Evolutionary conservation across 1,140 invertebrate genomes (phyloP), one percentile per base, ranked within the genome.

Genomic region (Drosophila busckii): DNA sequence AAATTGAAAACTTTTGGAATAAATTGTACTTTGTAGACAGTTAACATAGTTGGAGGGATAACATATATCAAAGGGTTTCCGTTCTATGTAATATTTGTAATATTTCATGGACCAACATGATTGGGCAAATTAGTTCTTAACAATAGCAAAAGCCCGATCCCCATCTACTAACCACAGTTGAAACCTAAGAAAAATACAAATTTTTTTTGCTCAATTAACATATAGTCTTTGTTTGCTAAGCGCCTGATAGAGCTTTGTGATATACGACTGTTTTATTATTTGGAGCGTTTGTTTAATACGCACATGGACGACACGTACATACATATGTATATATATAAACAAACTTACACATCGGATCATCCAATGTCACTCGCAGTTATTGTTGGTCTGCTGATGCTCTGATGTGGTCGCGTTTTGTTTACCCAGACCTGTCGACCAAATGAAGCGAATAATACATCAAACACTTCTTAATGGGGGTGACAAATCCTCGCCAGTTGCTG

Each of bases 401-500:
- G 42, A 38, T 63, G 48, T 48, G 68, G 59, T 58, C 29, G 56
- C 45, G 67, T 61, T 68, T 84, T 85, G 71, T 86, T 86, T 86
- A 75, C 71, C 60, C 65, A 82, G 84, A 86, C 84, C 84, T 86
- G 84, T 86, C 84, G 67, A 71, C 61, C 84, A 86, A 86, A 86
- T 86, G 84, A 86, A 86, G 61, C 84, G 70, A 76, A 82, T 86
- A 86, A 86, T 86, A 86, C 84, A 86, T 86, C 84, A 86, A 86
- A 86, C 78, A 71, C 68, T 76, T 67, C 70, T 82, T 65, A 86
- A 66, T 76, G 65, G 75, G 84, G 84, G 78, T 86, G 84, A 84
- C 84, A 86, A 86, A 84, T 82, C 78, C 70, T 45, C 60, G 73
- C 64, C 73, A 69, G 78, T 82, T 76, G 73, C 41, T 29, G 75